These are phyloP conservation scores for Tragelaphus imberbis DNA, from an alignment of 2,113 vertebrate genomes.

Conservation along the genomic window DNA sequence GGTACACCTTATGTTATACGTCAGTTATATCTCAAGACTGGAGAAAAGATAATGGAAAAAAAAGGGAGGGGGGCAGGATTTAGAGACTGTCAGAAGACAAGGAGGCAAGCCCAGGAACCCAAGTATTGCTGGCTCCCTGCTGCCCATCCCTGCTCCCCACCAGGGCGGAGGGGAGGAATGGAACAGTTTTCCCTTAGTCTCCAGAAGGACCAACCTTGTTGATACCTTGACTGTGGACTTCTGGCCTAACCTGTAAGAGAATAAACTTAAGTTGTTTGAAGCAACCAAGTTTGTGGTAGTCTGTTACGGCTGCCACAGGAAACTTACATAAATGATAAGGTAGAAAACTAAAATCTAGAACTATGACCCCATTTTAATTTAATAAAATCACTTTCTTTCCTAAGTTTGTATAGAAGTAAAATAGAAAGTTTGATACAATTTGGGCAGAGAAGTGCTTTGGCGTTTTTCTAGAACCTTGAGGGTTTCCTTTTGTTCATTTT, in stretches of 20 bases:
- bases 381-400: background rate
- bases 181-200: background rate
- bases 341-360: constrained; percentile 3
- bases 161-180: rapidly evolving
- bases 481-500: background rate
- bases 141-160: background rate
- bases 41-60: background rate
- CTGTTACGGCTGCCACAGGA: background rate
- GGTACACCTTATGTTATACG: background rate
- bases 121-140: background rate
- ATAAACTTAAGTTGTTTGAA: background rate
- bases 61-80: background rate
- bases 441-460: background rate
- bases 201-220: background rate
- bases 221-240: background rate
- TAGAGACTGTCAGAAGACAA: background rate
- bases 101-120: background rate
- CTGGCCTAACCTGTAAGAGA: background rate
- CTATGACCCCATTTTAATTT: background rate
- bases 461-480: background rate
- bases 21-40: background rate
- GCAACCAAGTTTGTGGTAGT: background rate
- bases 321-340: background rate
- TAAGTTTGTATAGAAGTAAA: background rate
- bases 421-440: background rate